Base-by-base conservation (phyloP, 2,113 vertebrate genomes). In the Chaetorhynchus papuensis region DNA sequence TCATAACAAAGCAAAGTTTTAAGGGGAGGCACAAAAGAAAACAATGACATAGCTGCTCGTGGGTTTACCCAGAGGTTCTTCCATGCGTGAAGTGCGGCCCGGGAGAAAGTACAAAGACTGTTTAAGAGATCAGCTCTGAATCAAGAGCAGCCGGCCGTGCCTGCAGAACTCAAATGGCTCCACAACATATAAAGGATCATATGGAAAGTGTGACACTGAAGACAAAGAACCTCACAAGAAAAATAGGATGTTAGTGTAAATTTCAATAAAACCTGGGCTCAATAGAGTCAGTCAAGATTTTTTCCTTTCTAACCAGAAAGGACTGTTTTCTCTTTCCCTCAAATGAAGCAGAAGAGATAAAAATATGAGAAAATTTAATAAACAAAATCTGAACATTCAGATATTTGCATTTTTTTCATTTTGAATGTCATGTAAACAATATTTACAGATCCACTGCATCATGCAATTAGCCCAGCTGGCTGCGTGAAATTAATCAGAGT, bases 1-100 rank as follows among this genome's bases (percentile, higher is more conserved):
- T 70, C 56, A 83, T 66, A 91, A 93, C 93, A 96, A 93, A 95
- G 94, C 91, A 6, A 79, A 96, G 93, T 95, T 96, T 90, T 85
- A 86, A 87, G 81, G 78, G 70, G 60, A 79, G 27, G n/a, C 69
- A 97, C 90, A 95, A 94, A 96, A 88, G 93, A 16, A 50, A 91
- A 96, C 93, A 95, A 95, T 88, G 94, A 16, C 18, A 26, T 57
- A 85, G 89, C 87, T 52, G 91, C 84, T 52, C 1, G 4, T 83
- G 87, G 93, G 71, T 77, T 90, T 78, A 94, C 82, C 90, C 68
- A 1, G 87, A 94, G 93, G 92, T 70, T 77, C 95, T 70, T 9
- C 93, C 90, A 95, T 81, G 93, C 95, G 61, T 95, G 92, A 96
- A 96, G 94, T 1, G 26, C 8, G 4, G 65, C 65, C 60, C 0